Base-by-base conservation (phyloP, 1,140 invertebrate genomes). In the Frieseomelitta varia region DNA sequence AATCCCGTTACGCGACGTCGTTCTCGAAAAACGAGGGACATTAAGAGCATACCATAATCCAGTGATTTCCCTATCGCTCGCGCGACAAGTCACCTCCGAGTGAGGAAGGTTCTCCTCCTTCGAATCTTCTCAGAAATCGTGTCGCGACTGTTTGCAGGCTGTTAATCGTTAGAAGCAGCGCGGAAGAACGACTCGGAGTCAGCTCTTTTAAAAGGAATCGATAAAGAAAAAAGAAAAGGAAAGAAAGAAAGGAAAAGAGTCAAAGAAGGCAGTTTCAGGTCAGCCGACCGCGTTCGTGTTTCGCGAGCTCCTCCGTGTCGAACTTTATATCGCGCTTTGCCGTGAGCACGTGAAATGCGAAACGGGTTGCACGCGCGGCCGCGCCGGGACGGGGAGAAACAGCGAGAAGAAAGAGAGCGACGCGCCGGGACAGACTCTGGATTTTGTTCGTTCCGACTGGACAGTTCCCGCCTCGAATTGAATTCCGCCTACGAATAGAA, bases 401-500 rank as follows among this genome's bases (percentile, higher is more conserved):
- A 61, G 30, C 15, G 12, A 30, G 55, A 72, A 53, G 68, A 51
- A 65, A 21, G 51, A 53, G 56, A 19, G 30, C n/a, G n/a, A 63
- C 53, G 53, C 73, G 34, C 79, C n/a, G 79, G 74, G 84, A 84
- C 78, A 85, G 88, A 90, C 83, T 88, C 53, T 12, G 78, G 77
- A 89, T 90, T 80, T 87, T 74, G 85, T 87, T 87, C 76, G 85
- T 90, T 84, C 75, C 80, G 47, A 73, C 55, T 27, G 85, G 71
- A 81, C 80, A 69, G 10, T 47, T 27, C 77, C 56, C 79, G 78
- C 90, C 51, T 82, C 85, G 88, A 93, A 93, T 93, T 89, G 84
- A 88, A 93, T 93, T 92, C 79, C 72, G 65, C 72, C 85, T 89
- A 78, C 86, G 85, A 81, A 78, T 91, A 84, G 87, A 92, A 92